Evolutionary conservation across 2,113 vertebrate species (phyloP).

Genomic region (Elephantulus edwardii): DNA sequence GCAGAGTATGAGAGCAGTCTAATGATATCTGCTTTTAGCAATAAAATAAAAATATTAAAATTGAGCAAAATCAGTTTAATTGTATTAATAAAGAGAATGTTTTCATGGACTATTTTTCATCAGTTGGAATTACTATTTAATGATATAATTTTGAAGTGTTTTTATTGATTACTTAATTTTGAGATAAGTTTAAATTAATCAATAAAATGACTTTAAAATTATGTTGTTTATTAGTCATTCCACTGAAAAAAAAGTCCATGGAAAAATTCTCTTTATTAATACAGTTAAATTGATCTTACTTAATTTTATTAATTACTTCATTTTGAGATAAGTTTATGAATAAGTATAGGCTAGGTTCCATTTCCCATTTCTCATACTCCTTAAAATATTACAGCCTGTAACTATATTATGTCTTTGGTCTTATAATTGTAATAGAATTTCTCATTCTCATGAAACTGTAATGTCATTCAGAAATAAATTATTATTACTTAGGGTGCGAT

Average conservation of each 20-base stretch:
- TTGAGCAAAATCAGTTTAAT: neutral
- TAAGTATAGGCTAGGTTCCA: neutral
- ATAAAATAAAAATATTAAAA: constrained; percentile 4
- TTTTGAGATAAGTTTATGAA: constrained; percentile 7
- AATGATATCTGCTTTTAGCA: neutral
- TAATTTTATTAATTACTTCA: neutral
- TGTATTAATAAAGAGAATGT: neutral
- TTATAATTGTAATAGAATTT: constrained; percentile 2
- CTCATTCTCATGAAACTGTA: neutral
- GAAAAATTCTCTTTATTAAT: too few species aligned
- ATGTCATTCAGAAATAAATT: constrained; percentile 45
- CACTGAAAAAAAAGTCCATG: too few species aligned
- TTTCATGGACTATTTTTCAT: neutral
- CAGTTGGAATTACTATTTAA: too few species aligned
- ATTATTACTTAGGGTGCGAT: neutral
- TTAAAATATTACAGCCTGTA: neutral
- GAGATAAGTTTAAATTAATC: too few species aligned
- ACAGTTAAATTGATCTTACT: too few species aligned
- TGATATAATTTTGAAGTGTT: too few species aligned
- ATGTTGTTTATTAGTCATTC: too few species aligned
- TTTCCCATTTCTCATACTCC: neutral
- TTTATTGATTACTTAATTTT: too few species aligned
- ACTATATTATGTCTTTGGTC: neutral
- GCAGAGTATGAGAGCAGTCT: neutral
- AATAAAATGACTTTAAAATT: too few species aligned